Percentiles rank a stretch among this genome's conserved stretches.
Conservation (phyloP, 2,797 vertebrate species). For the Amblyraja radiata region DNA sequence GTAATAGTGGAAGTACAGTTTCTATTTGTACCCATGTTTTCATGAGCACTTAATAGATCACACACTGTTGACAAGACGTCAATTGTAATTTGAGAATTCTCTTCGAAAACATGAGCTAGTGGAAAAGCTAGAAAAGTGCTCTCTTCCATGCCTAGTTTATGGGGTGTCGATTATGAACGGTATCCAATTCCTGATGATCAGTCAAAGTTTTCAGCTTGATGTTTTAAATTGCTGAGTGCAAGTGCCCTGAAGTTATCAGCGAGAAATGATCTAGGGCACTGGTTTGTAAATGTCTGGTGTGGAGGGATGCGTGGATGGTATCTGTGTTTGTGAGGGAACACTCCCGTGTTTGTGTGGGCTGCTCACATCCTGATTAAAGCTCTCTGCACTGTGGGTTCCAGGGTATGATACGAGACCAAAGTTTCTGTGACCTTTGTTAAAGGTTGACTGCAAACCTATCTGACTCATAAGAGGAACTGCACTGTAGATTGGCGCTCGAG, state of each 20-base stretch:
- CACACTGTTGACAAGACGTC: background rate
- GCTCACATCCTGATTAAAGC: background rate
- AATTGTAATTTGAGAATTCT: background rate
- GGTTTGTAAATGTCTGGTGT: constrained; percentile 20
- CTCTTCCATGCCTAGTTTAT: constrained; percentile 4
- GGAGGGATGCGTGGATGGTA: background rate
- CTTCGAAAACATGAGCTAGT: constrained; percentile 35
- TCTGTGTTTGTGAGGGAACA: constrained; percentile 26
- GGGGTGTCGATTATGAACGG: background rate
- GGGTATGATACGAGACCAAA: background rate
- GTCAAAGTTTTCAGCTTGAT: constrained; percentile 18
- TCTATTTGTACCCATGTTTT: background rate
- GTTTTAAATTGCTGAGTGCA: constrained; percentile 4
- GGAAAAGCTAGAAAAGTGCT: constrained; percentile 21
- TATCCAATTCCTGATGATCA: constrained; percentile 1
- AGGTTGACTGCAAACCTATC: constrained; percentile 19
- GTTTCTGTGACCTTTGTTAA: constrained; percentile 33
- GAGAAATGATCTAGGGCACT: background rate
- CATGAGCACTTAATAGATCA: background rate
- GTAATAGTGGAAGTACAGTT: background rate
- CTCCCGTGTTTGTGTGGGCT: constrained; percentile 36
- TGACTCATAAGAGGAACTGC: constrained; percentile 35
- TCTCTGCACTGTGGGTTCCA: constrained; percentile 1
- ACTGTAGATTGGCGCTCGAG: constrained; percentile 17
- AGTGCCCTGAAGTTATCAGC: constrained; percentile 5